These are phyloP conservation scores for Zaprionus obscuricornis DNA, from an alignment of 2,888 invertebrate genomes.

Conservation along the genomic window DNA sequence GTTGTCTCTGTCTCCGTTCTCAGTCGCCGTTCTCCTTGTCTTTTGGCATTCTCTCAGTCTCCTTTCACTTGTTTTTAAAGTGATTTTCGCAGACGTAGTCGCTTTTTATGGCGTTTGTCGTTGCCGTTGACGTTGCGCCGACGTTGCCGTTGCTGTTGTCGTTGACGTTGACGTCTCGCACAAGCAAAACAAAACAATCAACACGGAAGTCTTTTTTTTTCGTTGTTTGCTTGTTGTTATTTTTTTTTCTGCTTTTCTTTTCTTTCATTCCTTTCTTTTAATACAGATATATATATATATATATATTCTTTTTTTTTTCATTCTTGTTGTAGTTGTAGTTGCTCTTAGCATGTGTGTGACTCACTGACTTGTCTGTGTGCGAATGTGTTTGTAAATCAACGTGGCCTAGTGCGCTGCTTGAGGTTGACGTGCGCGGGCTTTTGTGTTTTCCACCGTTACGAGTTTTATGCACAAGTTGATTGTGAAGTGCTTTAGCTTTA, in stretches of 20 bases:
- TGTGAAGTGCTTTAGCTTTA: slow-evolving; percentile 72
- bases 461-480: slow-evolving; percentile 67
- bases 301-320: slow-evolving; percentile 24
- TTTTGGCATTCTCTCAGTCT: too few relatives aligned
- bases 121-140: slow-evolving; percentile 39
- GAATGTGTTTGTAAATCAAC: slow-evolving; percentile 62
- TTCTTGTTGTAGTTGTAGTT: slow-evolving; percentile 32
- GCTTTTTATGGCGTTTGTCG: slow-evolving; percentile 70
- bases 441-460: slow-evolving; percentile 55
- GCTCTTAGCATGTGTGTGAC: slow-evolving; percentile 5
- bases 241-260: slow-evolving; percentile 16
- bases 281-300: too few relatives aligned
- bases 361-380: slow-evolving; percentile 19
- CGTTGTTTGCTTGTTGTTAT: slow-evolving; percentile 55
- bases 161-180: slow-evolving; percentile 30
- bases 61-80: slow-evolving; percentile 76
- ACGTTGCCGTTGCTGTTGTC: slow-evolving; percentile 50
- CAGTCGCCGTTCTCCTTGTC: slow-evolving; percentile 1
- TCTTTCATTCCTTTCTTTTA: slow-evolving; percentile 23
- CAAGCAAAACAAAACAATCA: slow-evolving; percentile 73
- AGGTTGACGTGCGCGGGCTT: slow-evolving; percentile 70
- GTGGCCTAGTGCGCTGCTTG: slow-evolving; percentile 75
- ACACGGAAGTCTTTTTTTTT: slow-evolving; percentile 70
- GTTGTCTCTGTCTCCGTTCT: slow-evolving; percentile 5
- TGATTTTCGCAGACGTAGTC: slow-evolving; percentile 72